Evolutionary conservation across 2,797 vertebrate genomes (phyloP).

Genomic region (Cetoscarus ocellatus): DNA sequence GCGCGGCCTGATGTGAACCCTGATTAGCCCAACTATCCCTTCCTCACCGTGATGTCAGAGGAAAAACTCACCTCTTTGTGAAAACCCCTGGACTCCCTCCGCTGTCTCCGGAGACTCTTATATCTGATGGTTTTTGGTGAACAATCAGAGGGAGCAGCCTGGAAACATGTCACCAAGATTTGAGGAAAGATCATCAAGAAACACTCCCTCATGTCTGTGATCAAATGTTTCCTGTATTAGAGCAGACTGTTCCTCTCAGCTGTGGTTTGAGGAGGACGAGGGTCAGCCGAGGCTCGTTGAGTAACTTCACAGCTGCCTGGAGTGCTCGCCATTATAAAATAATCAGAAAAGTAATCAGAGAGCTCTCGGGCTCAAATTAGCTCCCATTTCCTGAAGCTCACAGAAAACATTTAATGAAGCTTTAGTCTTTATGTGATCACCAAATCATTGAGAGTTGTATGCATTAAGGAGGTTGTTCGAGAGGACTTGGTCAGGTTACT

Average conservation of each 20-base stretch:
- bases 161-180: conserved; percentile 55
- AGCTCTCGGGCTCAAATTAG: conserved; percentile 54
- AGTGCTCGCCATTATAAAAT: conserved; percentile 22
- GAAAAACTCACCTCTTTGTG: not conserved
- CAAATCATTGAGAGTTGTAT: not conserved
- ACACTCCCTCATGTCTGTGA: conserved; percentile 34
- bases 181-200: conserved; percentile 38
- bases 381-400: conserved; percentile 44
- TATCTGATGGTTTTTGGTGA: conserved; percentile 38
- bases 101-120: conserved; percentile 12
- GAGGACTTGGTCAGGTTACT: no score
- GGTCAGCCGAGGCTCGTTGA: conserved; percentile 66
- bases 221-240: conserved; percentile 60
- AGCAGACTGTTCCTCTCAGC: conserved; percentile 39
- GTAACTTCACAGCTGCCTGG: conserved; percentile 69
- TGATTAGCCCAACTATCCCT: not conserved
- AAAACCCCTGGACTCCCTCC: not conserved
- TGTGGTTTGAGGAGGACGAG: conserved; percentile 60
- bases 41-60: not conserved
- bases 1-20: no score
- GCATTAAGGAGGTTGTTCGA: conserved; percentile 11
- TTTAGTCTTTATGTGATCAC: conserved; percentile 35
- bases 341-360: conserved; percentile 69
- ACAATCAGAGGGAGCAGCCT: conserved; percentile 25
- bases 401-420: conserved; percentile 43